Base-by-base conservation (phyloP, 2,797 vertebrate species). In the Limnodromus scolopaceus region DNA sequence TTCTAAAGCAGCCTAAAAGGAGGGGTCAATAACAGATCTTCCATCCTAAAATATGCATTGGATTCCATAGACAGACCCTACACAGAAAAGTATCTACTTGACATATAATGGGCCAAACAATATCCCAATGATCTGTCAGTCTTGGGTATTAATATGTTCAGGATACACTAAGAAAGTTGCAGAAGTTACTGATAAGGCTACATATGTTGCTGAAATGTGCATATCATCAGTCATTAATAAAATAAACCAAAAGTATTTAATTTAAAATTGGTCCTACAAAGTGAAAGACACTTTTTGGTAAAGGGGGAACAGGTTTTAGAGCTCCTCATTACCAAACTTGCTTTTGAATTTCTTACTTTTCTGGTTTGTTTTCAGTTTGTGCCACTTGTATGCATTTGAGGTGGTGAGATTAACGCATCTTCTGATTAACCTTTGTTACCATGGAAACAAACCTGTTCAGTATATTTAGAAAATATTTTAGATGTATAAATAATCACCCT, bases 341-440 rank as follows among this genome's bases (percentile, higher is more conserved):
- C 0, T 79, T 92, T 53, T n/a, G 5, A 68, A 46, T 51, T 66
- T 78, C 3, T 57, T 63, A 34, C 12, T 87, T 91, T 70, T 39
- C 23, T 76, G 65, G 20, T 58, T 80, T 27, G 6, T 85, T 95
- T 97, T 88, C 61, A 71, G 20, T 69, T 86, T 97, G 53, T 68
- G 36, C 11, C 87, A 74, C 5, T 61, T 89, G 23, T 70, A 39
- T 28, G 39, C 11, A 19, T 28, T 89, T 74, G 66, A 93, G 27
- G 12, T 72, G 39, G 77, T 60, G 30, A 91, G 41, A 84, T 19
- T 36, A 77, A 92, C 54, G 39, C n/a, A 66, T 78, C 36, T 95
- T 96, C 71, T 68, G 88, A 94, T 92, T 96, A 96, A 94, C n/a
- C 22, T 93, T 51, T 82, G 41, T 87, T 94, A 84, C 65, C 28